A percentile compares a stretch with the other conserved stretches of the same genome.
phyloP scores from a whole-genome alignment of 2,113 vertebrate genomes.

The Tenrec ecaudatus region DNA sequence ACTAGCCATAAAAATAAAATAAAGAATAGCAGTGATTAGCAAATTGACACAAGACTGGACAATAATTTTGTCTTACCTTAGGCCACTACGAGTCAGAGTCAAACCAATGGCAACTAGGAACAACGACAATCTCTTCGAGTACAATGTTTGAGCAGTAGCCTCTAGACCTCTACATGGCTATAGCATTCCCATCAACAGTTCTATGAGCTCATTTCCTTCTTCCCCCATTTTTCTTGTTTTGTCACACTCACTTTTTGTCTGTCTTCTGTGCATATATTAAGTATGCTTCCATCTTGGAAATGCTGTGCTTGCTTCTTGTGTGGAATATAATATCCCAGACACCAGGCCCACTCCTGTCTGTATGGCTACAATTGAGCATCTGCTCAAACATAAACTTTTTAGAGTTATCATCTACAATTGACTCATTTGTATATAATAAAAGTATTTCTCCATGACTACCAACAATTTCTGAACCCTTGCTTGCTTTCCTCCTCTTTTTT shows the following conservation, averaged over 20 bases:
- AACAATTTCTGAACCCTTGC: background rate
- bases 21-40: too few species aligned
- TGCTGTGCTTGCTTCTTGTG: constrained; percentile 8
- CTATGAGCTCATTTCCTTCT: constrained; percentile 9
- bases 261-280: background rate
- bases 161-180: background rate
- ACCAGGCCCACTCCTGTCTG: background rate
- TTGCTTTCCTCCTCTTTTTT: background rate
- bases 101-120: too few species aligned
- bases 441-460: background rate
- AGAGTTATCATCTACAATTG: background rate
- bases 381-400: background rate
- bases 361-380: background rate
- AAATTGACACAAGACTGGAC: too few species aligned
- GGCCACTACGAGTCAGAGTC: too few species aligned
- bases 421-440: background rate
- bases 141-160: background rate
- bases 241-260: background rate
- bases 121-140: background rate
- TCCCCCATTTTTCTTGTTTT: background rate
- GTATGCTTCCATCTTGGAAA: background rate
- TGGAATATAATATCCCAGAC: background rate
- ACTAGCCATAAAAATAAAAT: too few species aligned
- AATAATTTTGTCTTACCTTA: too few species aligned
- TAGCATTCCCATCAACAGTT: background rate